phyloP scores from a whole-genome alignment of 92 coral and sea anemone species.

The Porites divaricata region DNA sequence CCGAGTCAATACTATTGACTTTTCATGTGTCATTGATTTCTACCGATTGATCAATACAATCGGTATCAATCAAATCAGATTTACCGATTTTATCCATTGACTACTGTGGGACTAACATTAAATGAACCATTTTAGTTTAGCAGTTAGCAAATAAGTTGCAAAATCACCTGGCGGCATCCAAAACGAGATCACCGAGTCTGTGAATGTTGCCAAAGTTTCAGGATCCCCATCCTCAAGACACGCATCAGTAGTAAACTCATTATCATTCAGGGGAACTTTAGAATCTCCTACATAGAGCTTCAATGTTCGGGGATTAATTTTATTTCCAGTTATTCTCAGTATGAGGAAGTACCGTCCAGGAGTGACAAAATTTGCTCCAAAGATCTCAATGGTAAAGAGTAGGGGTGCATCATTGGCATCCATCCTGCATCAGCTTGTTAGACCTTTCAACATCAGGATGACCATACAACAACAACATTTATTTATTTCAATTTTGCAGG shows the following conservation, averaged over 20 bases:
- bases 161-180: conserved; percentile 74
- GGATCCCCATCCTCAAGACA: conserved; percentile 61
- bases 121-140: too few relatives aligned
- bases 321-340: conserved; percentile 61
- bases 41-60: too few relatives aligned
- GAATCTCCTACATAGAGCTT: conserved; percentile 60
- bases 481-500: too few relatives aligned
- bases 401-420: conserved; percentile 5
- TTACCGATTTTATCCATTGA: too few relatives aligned
- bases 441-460: not conserved
- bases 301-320: conserved; percentile 59
- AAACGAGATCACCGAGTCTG: conserved; percentile 63
- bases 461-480: too few relatives aligned
- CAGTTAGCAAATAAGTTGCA: too few relatives aligned
- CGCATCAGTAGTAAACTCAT: conserved; percentile 63
- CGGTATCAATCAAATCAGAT: too few relatives aligned
- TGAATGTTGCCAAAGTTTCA: conserved; percentile 43
- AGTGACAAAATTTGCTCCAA: conserved; percentile 56
- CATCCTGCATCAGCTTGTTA: not conserved
- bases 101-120: too few relatives aligned
- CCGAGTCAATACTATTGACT: too few relatives aligned
- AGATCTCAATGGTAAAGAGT: conserved; percentile 50
- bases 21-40: too few relatives aligned
- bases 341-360: conserved; percentile 71
- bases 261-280: conserved; percentile 39